Percentiles rank a stretch among this genome's conserved stretches.
phyloP scores from a whole-genome alignment of 2,797 vertebrate species.

The Sebastes vulpes region DNA sequence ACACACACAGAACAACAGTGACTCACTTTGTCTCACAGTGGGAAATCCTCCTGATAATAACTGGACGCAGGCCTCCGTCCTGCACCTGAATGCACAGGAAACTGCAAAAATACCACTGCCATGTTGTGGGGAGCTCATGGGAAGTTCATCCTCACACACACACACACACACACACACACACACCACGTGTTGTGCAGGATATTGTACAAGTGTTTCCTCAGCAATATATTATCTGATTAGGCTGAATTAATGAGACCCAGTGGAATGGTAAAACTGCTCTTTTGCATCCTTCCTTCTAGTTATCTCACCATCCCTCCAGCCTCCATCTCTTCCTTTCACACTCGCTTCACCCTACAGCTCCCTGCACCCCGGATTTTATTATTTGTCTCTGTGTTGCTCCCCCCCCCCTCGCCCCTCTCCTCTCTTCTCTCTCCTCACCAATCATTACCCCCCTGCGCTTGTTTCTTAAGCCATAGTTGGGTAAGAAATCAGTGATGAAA shows the following conservation, averaged over 20 bases:
- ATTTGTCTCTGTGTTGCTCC: not conserved
- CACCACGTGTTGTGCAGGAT: slow-evolving; percentile 49
- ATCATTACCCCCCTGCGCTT: not conserved
- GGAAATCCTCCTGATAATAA: slow-evolving; percentile 37
- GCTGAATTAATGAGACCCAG: slow-evolving; percentile 78
- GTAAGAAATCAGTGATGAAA: not conserved
- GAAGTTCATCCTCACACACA: slow-evolving; percentile 25
- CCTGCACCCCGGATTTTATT: not conserved
- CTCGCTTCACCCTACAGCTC: slow-evolving; percentile 32
- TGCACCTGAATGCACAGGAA: slow-evolving; percentile 46
- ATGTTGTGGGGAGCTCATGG: slow-evolving; percentile 11
- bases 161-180: not conserved
- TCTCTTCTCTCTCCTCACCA: not conserved
- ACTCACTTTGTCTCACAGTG: slow-evolving; percentile 41
- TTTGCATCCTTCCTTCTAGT: slow-evolving; percentile 59
- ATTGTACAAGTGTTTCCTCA: slow-evolving; percentile 69
- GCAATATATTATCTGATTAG: slow-evolving; percentile 74
- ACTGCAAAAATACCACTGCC: slow-evolving; percentile 19
- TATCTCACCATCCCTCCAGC: slow-evolving; percentile 56
- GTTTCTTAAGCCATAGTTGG: not conserved
- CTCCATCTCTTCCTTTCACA: slow-evolving; percentile 47
- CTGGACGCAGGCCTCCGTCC: slow-evolving; percentile 20
- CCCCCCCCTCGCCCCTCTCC: not conserved
- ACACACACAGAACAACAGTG: slow-evolving; percentile 27
- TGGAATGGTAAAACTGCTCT: slow-evolving; percentile 56